Evolutionary conservation across 2,113 vertebrate species (phyloP).

Genomic region (Lepidiolamprologus cunningtoni): DNA sequence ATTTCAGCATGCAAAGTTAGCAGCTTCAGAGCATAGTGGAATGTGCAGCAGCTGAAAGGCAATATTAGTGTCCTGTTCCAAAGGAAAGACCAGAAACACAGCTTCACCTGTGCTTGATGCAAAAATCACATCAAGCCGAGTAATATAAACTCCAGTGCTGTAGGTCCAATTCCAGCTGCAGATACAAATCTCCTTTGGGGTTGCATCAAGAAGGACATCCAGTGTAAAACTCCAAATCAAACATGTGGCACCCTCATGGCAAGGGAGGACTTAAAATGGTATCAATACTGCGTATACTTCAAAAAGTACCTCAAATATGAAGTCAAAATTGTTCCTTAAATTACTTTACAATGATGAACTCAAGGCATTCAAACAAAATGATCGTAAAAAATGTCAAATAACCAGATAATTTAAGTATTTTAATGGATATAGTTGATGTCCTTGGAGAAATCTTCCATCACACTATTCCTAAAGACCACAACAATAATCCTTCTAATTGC

Average conservation of each 20-base stretch:
- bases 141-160: accelerated
- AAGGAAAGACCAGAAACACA: background rate
- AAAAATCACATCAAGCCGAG: background rate
- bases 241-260: background rate
- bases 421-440: background rate
- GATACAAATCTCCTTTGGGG: background rate
- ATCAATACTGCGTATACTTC: background rate
- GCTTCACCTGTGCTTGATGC: background rate
- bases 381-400: background rate
- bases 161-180: background rate
- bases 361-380: background rate
- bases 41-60: accelerated
- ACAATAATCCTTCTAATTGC: background rate
- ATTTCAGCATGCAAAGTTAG: background rate
- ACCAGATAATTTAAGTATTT: accelerated
- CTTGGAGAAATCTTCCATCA: background rate
- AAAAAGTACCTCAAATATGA: background rate
- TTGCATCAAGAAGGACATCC: background rate
- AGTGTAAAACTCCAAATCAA: background rate
- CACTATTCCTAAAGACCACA: background rate
- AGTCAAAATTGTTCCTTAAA: background rate
- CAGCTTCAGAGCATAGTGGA: background rate
- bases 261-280: accelerated
- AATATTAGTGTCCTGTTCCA: accelerated
- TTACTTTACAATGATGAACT: background rate